Evolutionary conservation across 2,113 vertebrate genomes (phyloP), one percentile per base, ranked within the genome.

Genomic region (Anseranas semipalmata): DNA sequence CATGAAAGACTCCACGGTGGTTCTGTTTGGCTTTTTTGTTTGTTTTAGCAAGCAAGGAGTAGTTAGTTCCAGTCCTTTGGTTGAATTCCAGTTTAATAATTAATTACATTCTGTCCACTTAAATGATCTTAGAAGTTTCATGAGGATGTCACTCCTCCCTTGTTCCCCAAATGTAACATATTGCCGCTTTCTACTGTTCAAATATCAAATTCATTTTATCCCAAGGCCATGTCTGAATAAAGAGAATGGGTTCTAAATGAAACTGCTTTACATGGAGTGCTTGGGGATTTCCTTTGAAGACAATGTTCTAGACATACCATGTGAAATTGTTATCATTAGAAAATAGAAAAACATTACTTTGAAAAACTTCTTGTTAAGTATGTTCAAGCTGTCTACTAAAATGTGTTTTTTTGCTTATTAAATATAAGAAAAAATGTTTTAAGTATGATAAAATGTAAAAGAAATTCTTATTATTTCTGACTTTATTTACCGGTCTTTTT

Each of bases 71-170:
- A 67, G 19, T 74, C 19, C 7, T 80, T 77, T 92, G 65, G 32
- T 37, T 86, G 68, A 88, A 81, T 78, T 95, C 46, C 94, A 84
- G 43, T 84, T 90, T 58, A 86, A 65, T 41, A 86, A 93, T 84
- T 95, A 95, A 84, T 90, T 90, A 45, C 45, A 67, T 95, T 88
- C 74, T 77, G 55, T 73, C 63, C 75, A 85, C n/a, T 75, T 62
- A 92, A 95, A 81, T 41, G 5, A 77, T 88, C 55, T 83, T 58
- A 53, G 71, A 88, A 85, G 75, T 87, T 73, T 92, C 35, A 80
- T 19, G 13, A 18, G 75, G 27, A 63, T 66, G 55, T 60, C 15
- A 41, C 19, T 90, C n/a, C 33, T 90, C 46, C 18, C 5, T 65
- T 58, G 52, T 81, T 95, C 56, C 65, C 25, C 86, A 89, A 78